A percentile compares a stretch with the other conserved stretches of the same genome.
Conservation (phyloP, 2,888 invertebrate genomes). For the Napeogenes sylphis region DNA sequence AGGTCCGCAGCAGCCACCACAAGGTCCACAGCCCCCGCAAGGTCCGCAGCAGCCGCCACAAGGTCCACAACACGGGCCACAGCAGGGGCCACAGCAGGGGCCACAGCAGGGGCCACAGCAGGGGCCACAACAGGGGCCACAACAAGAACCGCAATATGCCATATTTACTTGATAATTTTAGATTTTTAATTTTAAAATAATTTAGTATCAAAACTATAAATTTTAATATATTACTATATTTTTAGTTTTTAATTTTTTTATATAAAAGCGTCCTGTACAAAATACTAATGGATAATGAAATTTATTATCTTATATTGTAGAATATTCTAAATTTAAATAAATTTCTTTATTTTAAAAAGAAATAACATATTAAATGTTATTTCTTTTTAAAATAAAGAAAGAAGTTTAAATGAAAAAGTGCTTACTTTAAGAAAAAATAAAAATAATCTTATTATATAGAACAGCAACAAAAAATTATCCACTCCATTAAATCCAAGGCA, state of each 20-base stretch:
- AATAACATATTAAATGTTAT: no score
- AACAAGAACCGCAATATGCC: slow-evolving; percentile 46
- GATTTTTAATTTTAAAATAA: slow-evolving; percentile 25
- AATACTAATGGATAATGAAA: slow-evolving; percentile 43
- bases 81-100: slow-evolving; percentile 41
- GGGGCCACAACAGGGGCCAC: slow-evolving; percentile 33
- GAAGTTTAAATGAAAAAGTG: no score
- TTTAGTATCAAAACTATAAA: slow-evolving; percentile 22
- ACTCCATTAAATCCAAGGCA: no score
- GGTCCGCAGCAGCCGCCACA: slow-evolving; percentile 43
- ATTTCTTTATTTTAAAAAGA: slow-evolving; percentile 4
- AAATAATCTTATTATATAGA: no score
- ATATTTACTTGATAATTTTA: slow-evolving; percentile 33
- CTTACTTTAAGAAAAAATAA: no score
- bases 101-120: slow-evolving; percentile 44
- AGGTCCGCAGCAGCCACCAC: slow-evolving; percentile 27
- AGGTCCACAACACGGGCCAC: slow-evolving; percentile 35
- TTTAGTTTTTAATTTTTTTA: not conserved
- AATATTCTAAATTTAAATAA: slow-evolving; percentile 27
- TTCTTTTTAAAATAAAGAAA: no score
- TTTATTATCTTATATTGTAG: slow-evolving; percentile 5
- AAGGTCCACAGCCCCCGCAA: slow-evolving; percentile 38
- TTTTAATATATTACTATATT: slow-evolving; percentile 33
- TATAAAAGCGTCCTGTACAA: slow-evolving; percentile 40
- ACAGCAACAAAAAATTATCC: no score